Conservation (phyloP, 2,113 vertebrate genomes). For the Rhinopithecus roxellana region DNA sequence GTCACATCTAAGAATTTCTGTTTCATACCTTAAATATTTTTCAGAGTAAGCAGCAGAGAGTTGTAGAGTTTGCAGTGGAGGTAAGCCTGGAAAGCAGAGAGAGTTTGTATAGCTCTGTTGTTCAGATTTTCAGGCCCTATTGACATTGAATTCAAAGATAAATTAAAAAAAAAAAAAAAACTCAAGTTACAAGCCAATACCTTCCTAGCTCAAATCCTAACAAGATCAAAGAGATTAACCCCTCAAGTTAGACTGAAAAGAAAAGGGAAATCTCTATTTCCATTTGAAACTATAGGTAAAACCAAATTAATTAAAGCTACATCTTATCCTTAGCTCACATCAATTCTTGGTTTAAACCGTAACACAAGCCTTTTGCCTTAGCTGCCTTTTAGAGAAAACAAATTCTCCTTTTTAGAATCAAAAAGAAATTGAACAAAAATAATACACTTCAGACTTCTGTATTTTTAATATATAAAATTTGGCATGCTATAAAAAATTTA, state of each 20-base stretch:
- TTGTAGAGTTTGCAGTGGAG: neutral
- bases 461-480: no score
- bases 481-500: no score
- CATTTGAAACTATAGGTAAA: neutral
- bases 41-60: constrained; percentile 9
- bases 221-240: neutral
- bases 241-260: neutral
- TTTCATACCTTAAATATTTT: constrained; percentile 11
- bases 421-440: no score
- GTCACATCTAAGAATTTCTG: constrained; percentile 7
- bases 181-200: neutral
- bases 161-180: neutral
- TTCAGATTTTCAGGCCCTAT: neutral
- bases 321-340: neutral
- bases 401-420: no score
- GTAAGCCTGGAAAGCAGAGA: neutral
- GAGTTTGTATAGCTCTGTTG: neutral
- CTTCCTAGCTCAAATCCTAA: neutral
- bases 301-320: neutral
- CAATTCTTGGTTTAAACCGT: neutral
- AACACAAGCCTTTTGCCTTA: no score
- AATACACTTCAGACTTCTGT: no score
- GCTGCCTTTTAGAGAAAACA: no score
- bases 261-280: neutral
- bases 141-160: neutral